These are phyloP conservation scores for Brachionus rotundiformis DNA, from an alignment of 1,140 invertebrate genomes.

Conservation along the genomic window DNA sequence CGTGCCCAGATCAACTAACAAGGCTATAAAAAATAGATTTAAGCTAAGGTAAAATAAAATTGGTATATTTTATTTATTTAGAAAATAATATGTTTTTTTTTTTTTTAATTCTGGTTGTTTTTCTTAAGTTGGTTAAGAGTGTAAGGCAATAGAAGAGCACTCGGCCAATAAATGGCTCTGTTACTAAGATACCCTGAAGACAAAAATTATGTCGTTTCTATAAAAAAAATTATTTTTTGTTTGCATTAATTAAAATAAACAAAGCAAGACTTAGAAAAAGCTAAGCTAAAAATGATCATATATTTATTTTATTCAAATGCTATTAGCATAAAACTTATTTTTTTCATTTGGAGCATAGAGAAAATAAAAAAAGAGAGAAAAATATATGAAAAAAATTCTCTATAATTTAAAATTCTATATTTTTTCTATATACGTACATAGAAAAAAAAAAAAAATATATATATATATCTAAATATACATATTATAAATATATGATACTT, in stretches of 20 bases:
- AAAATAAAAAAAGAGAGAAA: background rate
- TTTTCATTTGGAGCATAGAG: background rate
- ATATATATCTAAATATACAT: background rate
- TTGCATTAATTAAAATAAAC: conserved; percentile 18
- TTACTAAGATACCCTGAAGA: conserved; percentile 14
- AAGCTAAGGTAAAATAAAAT: too few relatives aligned
- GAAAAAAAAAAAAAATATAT: too few relatives aligned
- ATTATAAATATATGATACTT: conserved; percentile 18
- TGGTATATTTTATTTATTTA: too few relatives aligned
- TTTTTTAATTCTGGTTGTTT: too few relatives aligned
- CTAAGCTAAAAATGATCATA: conserved; percentile 31
- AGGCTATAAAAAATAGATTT: too few relatives aligned
- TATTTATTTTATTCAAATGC: conserved; percentile 4
- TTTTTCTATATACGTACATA: background rate
- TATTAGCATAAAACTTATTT: conserved; percentile 23
- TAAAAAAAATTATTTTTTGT: background rate
- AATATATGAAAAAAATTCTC: background rate
- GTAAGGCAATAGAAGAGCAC: too few relatives aligned
- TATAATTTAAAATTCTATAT: background rate
- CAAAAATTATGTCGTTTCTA: background rate
- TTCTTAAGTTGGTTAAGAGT: too few relatives aligned
- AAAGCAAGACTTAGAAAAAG: background rate
- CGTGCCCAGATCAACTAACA: too few relatives aligned
- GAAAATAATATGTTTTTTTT: too few relatives aligned
- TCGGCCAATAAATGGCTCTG: background rate